Conservation (phyloP, 2,797 vertebrate species). For the Phrynocephalus guinanensis region DNA sequence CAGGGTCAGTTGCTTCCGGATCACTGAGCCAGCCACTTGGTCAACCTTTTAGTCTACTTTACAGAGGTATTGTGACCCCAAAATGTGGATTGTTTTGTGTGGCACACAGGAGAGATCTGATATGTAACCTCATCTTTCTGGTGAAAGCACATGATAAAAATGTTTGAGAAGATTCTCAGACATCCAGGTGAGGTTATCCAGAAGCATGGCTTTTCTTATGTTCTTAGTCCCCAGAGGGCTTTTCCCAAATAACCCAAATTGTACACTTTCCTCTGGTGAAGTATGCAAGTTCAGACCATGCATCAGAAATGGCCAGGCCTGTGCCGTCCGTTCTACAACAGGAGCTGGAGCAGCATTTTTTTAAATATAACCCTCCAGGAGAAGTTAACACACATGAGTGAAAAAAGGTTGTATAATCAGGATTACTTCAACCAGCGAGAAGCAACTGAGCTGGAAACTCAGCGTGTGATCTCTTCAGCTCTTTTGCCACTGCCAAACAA, state of each 20-base stretch:
- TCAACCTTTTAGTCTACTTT: background rate
- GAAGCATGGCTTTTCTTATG: too few species aligned
- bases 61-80: background rate
- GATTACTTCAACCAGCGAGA: constrained; percentile 44
- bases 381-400: constrained; percentile 34
- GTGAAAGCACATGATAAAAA: too few species aligned
- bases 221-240: too few species aligned
- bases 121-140: too few species aligned
- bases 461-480: constrained; percentile 37
- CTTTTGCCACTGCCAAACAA: constrained; percentile 36
- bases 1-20: background rate
- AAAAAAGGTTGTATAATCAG: constrained; percentile 37
- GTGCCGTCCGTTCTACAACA: background rate
- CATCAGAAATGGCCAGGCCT: background rate
- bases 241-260: background rate
- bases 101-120: too few species aligned
- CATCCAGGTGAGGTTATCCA: too few species aligned
- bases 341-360: background rate
- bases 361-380: constrained; percentile 19
- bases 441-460: constrained; percentile 29
- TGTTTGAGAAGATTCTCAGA: too few species aligned
- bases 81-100: too few species aligned
- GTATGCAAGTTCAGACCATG: background rate
- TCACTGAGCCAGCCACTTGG: background rate
- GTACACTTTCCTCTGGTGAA: background rate